Percentiles rank a stretch among this genome's conserved stretches.
phyloP scores from a whole-genome alignment of 2,888 invertebrate genomes.

The Eupithecia inturbata region DNA sequence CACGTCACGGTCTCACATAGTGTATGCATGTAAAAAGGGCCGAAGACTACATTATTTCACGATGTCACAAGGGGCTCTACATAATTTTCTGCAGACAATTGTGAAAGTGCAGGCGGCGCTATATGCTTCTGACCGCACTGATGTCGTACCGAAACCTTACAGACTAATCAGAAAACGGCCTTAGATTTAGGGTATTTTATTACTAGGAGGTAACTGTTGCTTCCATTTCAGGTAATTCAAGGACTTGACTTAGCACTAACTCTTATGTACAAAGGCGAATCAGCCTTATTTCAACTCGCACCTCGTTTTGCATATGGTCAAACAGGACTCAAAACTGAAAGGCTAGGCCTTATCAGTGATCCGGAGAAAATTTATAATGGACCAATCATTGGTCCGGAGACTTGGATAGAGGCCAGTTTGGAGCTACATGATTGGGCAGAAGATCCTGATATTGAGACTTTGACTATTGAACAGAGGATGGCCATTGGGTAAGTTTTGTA shows the following conservation, averaged over 20 bases:
- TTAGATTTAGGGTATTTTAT: neutral
- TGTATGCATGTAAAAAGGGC: no score
- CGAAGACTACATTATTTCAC: no score
- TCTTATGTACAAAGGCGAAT: constrained; percentile 93
- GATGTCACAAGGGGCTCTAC: no score
- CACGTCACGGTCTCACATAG: no score
- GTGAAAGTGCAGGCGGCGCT: no score
- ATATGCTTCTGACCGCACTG: no score
- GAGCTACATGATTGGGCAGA: constrained; percentile 87
- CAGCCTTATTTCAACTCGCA: constrained; percentile 88
- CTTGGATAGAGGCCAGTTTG: constrained; percentile 87
- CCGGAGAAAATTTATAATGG: constrained; percentile 65
- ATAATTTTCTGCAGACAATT: no score
- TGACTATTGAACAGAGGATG: constrained; percentile 87
- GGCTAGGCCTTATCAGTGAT: constrained; percentile 71
- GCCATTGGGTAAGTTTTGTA: constrained; percentile 86
- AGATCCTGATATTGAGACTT: constrained; percentile 87
- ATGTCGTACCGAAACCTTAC: no score
- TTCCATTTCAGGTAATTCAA: constrained; percentile 83
- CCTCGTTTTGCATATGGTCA: constrained; percentile 93
- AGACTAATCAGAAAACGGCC: no score
- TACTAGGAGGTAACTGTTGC: neutral
- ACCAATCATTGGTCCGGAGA: constrained; percentile 86
- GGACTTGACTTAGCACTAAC: constrained; percentile 94
- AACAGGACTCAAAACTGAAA: constrained; percentile 85